Evolutionary conservation across 2,888 invertebrate species (phyloP), one percentile per base, ranked within the genome.

Genomic region (Plagodis pulveraria): DNA sequence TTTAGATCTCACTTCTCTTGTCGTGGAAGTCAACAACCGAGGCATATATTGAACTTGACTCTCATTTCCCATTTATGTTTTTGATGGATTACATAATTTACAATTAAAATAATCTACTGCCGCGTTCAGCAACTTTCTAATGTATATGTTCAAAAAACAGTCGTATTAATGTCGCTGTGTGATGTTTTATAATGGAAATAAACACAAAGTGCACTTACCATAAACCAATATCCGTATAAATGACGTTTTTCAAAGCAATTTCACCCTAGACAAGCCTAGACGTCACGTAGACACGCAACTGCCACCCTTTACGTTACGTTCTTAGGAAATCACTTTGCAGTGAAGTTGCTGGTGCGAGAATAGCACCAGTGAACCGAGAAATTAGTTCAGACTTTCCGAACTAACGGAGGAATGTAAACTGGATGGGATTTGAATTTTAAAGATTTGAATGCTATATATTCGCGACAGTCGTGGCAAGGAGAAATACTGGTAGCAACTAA

Each of bases 311-410:
- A 50, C 49, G 50, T 50, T 43, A 45, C 47, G 45, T 54, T 64
- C 62, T 59, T 54, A 59, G 84, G 83, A 89, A 91, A 89, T 91
- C 90, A 91, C 87, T 91, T 91, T 88, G 86, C 85, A 84, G 86
- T 86, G 87, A 87, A 89, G 87, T 89, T 88, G 84, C 81, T 80
- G 77, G 81, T 74, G 83, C 85, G 86, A 78, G 83, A 87, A 86
- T 87, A 86, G 80, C 84, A 85, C 85, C 89, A 82, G 73, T 88
- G 86, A 84, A 87, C 85, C 89, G 86, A 75, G 85, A 91, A 91
- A 91, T 91, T 90, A 88, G 89, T 87, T 91, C 74, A 76, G 81
- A 87, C 81, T 87, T 89, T 83, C 81, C 80, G 12, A 5, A 38
- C 34, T 41, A 42, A 77, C 80, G 82, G 76, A 83, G 78, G 81